Percentiles rank a stretch among this genome's conserved stretches.
Conservation (phyloP, 2,113 vertebrate genomes). For the Cariama cristata region DNA sequence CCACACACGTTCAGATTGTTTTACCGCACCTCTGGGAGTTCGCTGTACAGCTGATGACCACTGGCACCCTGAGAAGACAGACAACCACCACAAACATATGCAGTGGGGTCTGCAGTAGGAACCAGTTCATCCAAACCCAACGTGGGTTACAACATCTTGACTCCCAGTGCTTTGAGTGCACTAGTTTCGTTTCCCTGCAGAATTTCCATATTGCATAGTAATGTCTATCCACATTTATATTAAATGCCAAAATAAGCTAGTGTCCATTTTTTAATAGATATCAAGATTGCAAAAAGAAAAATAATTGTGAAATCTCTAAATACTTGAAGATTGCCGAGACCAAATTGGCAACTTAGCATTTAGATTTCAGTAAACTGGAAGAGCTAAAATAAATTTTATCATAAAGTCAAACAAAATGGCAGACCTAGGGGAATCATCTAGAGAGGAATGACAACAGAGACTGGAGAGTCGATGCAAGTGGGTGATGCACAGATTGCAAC, state of each 20-base stretch:
- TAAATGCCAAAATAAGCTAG: background rate
- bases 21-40: background rate
- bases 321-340: background rate
- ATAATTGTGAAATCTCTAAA: background rate
- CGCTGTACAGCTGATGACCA: background rate
- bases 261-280: background rate
- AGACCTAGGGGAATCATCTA: background rate
- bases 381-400: background rate
- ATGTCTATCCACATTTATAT: background rate
- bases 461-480: background rate
- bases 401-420: background rate
- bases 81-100: background rate
- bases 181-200: background rate
- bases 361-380: background rate
- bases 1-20: background rate
- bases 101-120: background rate
- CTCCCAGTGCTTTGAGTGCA: background rate
- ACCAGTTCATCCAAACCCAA: background rate
- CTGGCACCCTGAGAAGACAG: background rate
- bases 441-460: background rate
- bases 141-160: rapidly evolving
- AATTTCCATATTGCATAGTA: background rate
- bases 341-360: background rate
- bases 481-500: background rate
- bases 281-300: background rate